Evolutionary conservation across 1,140 invertebrate species (phyloP), one percentile per base, ranked within the genome.

Genomic region (Zaprionus camerounensis): DNA sequence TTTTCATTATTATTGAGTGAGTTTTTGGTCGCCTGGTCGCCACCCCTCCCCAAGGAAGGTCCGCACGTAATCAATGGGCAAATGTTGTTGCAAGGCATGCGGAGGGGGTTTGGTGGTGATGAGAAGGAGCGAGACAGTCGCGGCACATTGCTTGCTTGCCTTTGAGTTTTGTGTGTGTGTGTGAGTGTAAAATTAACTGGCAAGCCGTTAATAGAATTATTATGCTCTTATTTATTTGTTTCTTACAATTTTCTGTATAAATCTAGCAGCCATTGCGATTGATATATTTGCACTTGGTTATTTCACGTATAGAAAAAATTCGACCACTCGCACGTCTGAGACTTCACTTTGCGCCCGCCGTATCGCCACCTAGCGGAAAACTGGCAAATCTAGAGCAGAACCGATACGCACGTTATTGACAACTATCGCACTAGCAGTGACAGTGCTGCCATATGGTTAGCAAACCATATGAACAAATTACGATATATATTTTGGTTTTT

Each of bases 231-330:
- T 56, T 69, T 68, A 36, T 66, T 55, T 55, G 44, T 44, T 81
- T 70, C 91, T 92, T 92, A 92, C 91, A 92, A 92, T 92, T 85
- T 81, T 92, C 79, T 92, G 84, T 90, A 92, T 91, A 53, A 92
- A 92, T 92, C 91, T 88, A 91, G 91, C 91, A 86, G 91, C 91
- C 91, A 92, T 92, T 81, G 71, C 62, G 70, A 81, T 66, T 69
- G 57, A 62, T 76, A 59, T 78, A 59, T 78, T 79, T 90, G 78
- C 84, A 88, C 85, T 90, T 76, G 75, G 65, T 85, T 64, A 62
- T 81, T 82, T 76, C 76, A 79, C 76, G 76, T 82, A 67, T 75
- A 83, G 72, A 86, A 80, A 82, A 87, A 83, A 80, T 56, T 78
- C 71, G 63, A 62, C 68, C 71, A 66, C 75, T 79, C 76, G 78